phyloP scores from a whole-genome alignment of 2,888 invertebrate genomes.

The Prenolepis imparis region DNA sequence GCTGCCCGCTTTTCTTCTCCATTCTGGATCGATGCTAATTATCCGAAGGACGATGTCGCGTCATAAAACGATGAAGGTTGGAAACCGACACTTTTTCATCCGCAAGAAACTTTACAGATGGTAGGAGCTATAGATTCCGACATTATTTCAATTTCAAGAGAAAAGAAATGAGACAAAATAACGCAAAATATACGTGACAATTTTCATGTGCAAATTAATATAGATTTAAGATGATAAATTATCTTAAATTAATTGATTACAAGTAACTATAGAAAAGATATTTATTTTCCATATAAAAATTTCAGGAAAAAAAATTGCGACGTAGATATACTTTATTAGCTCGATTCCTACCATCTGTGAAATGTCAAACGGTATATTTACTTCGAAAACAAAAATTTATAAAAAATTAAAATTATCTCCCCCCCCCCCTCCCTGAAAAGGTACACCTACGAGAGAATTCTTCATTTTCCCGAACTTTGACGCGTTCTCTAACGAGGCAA shows the following conservation, averaged over 20 bases:
- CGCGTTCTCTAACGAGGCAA: slow-evolving; percentile 2
- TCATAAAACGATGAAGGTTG: slow-evolving; percentile 11
- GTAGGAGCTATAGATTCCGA: not conserved
- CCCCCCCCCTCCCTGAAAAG: no score
- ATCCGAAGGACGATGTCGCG: slow-evolving; percentile 25
- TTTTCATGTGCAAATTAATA: slow-evolving; percentile 17
- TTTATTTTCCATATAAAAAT: not conserved
- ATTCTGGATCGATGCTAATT: slow-evolving; percentile 65
- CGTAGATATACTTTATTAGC: not conserved
- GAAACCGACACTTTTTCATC: not conserved
- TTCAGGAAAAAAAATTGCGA: not conserved
- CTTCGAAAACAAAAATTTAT: not conserved
- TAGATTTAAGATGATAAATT: not conserved
- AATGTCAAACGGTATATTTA: not conserved
- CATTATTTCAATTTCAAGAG: not conserved
- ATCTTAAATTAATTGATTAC: slow-evolving; percentile 13
- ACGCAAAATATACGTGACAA: not conserved
- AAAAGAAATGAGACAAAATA: not conserved
- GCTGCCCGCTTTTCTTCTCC: slow-evolving; percentile 58
- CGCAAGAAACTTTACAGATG: not conserved
- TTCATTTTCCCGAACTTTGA: not conserved
- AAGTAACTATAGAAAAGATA: not conserved
- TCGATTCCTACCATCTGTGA: not conserved
- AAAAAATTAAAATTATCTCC: not conserved
- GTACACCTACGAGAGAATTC: not conserved